phyloP scores from a whole-genome alignment of 2,113 vertebrate genomes.

The Ibidorhyncha struthersii region DNA sequence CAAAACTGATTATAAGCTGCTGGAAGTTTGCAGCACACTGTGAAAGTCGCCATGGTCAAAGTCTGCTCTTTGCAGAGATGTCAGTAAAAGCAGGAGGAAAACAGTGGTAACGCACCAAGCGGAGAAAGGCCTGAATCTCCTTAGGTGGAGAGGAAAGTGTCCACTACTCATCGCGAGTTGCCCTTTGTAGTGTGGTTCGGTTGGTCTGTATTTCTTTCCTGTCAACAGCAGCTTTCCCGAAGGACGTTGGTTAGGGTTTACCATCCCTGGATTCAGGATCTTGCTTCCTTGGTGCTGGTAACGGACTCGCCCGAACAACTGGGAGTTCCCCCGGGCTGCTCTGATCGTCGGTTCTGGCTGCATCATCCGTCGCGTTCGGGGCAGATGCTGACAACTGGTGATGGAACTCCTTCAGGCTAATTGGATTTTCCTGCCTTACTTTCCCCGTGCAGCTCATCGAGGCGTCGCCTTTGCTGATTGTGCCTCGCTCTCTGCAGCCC shows the following conservation, averaged over 20 bases:
- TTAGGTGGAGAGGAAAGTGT: neutral
- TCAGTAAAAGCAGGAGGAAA: neutral
- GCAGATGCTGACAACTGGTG: neutral
- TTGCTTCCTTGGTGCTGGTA: neutral
- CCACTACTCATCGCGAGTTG: neutral
- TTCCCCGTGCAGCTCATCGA: accelerated
- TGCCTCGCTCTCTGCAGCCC: neutral
- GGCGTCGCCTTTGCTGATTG: neutral
- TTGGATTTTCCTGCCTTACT: neutral
- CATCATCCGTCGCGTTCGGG: accelerated
- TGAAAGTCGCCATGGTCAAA: neutral
- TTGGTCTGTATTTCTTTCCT: neutral
- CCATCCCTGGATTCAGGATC: neutral
- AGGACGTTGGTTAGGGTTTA: neutral
- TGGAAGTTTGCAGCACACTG: neutral
- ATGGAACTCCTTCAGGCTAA: neutral
- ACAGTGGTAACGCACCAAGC: neutral
- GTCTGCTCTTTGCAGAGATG: neutral
- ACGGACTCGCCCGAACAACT: neutral
- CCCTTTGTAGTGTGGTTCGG: neutral
- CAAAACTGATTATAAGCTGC: neutral
- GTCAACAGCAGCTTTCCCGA: neutral
- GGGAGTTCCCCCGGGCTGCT: neutral
- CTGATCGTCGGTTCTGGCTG: neutral
- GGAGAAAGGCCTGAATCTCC: neutral